Evolutionary conservation across 2,113 vertebrate species (phyloP).

Genomic region (Thymallus thymallus): DNA sequence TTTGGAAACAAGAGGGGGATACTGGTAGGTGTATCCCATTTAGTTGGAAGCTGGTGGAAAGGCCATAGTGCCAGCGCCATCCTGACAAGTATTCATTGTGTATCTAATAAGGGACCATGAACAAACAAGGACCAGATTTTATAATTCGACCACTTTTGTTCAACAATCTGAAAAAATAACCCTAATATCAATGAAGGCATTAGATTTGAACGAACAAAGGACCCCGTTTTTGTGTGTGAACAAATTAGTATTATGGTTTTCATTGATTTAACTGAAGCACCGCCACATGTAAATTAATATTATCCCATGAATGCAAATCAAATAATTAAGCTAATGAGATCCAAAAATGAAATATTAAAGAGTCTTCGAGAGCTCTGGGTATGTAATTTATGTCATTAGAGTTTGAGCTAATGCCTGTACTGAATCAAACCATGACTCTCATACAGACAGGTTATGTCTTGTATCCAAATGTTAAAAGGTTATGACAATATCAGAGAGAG

Average conservation of each 20-base stretch:
- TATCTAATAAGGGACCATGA: constrained; percentile 35
- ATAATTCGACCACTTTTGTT: constrained; percentile 55
- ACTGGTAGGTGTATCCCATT: constrained; percentile 40
- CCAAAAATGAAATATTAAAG: constrained; percentile 38
- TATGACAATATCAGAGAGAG: not conserved
- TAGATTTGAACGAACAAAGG: constrained; percentile 46
- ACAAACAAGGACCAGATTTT: constrained; percentile 37
- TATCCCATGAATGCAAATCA: constrained; percentile 53
- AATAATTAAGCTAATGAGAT: constrained; percentile 59
- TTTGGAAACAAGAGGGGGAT: too few relatives aligned
- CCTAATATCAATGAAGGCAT: constrained; percentile 40
- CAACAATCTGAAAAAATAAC: constrained; percentile 38
- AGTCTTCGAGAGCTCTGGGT: not conserved
- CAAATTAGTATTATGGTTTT: constrained; percentile 49
- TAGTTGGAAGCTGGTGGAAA: constrained; percentile 40
- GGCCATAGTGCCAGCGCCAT: constrained; percentile 40
- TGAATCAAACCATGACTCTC: too few relatives aligned
- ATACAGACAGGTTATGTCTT: too few relatives aligned
- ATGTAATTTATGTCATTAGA: not conserved
- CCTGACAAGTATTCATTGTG: constrained; percentile 55
- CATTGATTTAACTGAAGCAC: constrained; percentile 48
- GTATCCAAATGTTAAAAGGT: not conserved
- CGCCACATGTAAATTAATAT: constrained; percentile 44
- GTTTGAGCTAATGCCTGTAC: too few relatives aligned
- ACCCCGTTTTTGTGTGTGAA: constrained; percentile 32